Base-by-base conservation (phyloP, 2,113 vertebrate genomes). In the Coturnix japonica region DNA sequence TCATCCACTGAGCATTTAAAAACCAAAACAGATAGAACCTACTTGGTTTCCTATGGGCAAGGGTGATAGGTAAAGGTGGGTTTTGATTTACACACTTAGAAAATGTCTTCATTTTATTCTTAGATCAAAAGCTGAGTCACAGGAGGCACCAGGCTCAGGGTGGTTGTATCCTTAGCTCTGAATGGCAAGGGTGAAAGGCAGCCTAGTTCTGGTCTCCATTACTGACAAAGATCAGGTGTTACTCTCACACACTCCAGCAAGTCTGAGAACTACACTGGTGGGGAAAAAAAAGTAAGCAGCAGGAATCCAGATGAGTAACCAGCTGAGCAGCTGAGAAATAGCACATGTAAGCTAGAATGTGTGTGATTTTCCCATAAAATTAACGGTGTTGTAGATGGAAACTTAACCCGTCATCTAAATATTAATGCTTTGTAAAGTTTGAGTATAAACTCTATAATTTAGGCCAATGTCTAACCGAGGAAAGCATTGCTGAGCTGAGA, bases 351-450 rank as follows among this genome's bases (percentile, higher is more conserved):
- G 59, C 57, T 56, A n/a, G 37, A 70, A n/a, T 75, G 28, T 59
- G 59, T 71, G 66, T 78, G 64, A 90, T 76, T 81, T 91, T 77
- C 33, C n/a, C 20, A 13, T 70, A 66, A 81, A 81, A 91, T 87
- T 76, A 71, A 53, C 64, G 49, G 65, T 51, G 44, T 65, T 76
- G 77, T 44, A 81, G 77, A 81, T 49, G 65, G 71, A 77, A 81
- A 70, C 30, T 41, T 81, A 91, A 91, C 71, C 76, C 37, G 53
- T 70, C 64, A 86, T 76, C 83, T 71, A 64, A 81, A 81, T 70
- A 81, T 76, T 86, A 86, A 81, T 65, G 51, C 71, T 87, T 71
- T 87, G 64, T 59, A 71, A 87, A 91, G 77, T 65, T 59, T 87
- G 77, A 71, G 81, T 72, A n/a, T 69, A 56, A 91, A 57, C 70